Base-by-base conservation (phyloP, 1,140 invertebrate genomes). In the Chymomyza costata region DNA sequence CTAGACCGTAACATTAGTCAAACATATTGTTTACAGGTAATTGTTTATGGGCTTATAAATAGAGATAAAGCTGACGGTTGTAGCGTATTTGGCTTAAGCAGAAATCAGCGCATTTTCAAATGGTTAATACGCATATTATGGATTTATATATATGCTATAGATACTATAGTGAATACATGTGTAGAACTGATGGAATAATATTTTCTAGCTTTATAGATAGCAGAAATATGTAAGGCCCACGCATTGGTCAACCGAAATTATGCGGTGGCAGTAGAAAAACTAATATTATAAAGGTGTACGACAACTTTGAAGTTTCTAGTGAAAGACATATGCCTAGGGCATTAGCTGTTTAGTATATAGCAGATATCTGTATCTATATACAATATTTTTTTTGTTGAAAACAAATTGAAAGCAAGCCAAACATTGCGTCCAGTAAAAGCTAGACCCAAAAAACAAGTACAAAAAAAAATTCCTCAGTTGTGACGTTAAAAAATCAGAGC, bases 401-500 rank as follows among this genome's bases (percentile, higher is more conserved):
- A 51, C 19, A 25, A 51, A 51, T 32, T 32, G 25, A 52, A 41
- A 58, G 53, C 55, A 44, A 37, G 50, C 8, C 35, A 38, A 38
- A 38, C 15, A 6, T 3, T 28, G 5, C 25, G n/a, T n/a, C n/a
- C n/a, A 34, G 31, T 11, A 6, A 34, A 34, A 34, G n/a, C n/a
- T n/a, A n/a, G n/a, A n/a, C n/a, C n/a, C n/a, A 34, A 34, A 34
- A 5, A 34, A 11, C 5, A 11, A 5, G 31, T 34, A n/a, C n/a
- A 5, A 34, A 11, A 47, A 59, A 63, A 49, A 53, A 80, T 80
- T 80, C 73, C 74, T 55, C 47, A 68, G 52, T 65, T 80, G 74
- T 80, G 73, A 80, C 73, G 73, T 81, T 78, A 8, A 8, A 38
- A 73, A 81, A 68, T 80, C 55, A 57, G 65, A 76, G 61, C 54